phyloP scores from a whole-genome alignment of 2,113 vertebrate genomes.

The Orycteropus afer region DNA sequence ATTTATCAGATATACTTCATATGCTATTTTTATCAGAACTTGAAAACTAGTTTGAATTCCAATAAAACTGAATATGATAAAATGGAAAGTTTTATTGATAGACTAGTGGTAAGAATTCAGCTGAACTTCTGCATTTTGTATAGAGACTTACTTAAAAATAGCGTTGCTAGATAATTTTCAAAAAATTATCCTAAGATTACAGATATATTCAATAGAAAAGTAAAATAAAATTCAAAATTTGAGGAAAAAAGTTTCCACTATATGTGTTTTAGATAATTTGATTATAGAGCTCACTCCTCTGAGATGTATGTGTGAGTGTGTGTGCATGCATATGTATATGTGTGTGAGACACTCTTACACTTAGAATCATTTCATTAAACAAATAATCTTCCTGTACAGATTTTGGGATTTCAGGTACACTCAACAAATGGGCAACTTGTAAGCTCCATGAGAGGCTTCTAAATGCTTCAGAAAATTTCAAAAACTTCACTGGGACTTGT shows the following conservation, averaged over 20 bases:
- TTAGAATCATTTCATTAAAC: constrained; percentile 15
- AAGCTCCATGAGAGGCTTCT: background rate
- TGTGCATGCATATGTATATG: background rate
- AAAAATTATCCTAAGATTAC: background rate
- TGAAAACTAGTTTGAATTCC: background rate
- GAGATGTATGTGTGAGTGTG: background rate
- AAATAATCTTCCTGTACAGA: background rate
- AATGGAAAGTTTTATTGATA: background rate
- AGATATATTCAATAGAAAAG: background rate
- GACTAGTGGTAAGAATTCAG: background rate
- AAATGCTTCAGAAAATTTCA: constrained; percentile 43
- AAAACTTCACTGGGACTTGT: background rate
- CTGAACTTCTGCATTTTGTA: background rate
- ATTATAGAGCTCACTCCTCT: background rate
- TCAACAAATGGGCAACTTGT: background rate
- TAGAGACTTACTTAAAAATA: background rate
- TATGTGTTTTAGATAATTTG: background rate
- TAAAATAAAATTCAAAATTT: background rate
- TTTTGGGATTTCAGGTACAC: background rate
- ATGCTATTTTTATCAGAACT: background rate
- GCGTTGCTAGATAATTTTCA: background rate
- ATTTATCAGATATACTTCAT: background rate
- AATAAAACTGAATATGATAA: background rate
- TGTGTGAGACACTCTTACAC: background rate
- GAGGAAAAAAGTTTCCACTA: background rate